Percentiles rank a stretch among this genome's conserved stretches.
phyloP scores from a whole-genome alignment of 2,113 vertebrate genomes.

The Oncorhynchus nerka region DNA sequence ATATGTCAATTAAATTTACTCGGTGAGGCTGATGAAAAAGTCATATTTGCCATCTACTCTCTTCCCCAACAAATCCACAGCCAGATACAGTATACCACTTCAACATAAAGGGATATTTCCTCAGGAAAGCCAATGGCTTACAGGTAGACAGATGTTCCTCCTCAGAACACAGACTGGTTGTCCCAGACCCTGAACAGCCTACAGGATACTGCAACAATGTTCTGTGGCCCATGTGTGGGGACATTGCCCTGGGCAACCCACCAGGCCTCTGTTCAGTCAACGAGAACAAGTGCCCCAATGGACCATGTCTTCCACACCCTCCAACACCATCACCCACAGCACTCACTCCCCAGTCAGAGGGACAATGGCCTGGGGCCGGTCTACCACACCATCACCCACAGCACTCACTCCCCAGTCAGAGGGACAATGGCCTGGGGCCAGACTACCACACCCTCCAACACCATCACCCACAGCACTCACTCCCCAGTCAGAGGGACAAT shows the following conservation, averaged over 20 bases:
- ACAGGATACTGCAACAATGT: slow-evolving; percentile 55
- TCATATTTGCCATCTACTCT: too few relatives aligned
- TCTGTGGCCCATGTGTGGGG: slow-evolving; percentile 52
- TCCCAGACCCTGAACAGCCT: slow-evolving; percentile 40
- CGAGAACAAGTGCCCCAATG: slow-evolving; percentile 42
- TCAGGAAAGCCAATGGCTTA: not conserved
- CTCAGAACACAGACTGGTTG: slow-evolving; percentile 43
- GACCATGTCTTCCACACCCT: slow-evolving; percentile 33
- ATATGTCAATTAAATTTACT: not conserved
- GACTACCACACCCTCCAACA: too few relatives aligned
- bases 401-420: too few relatives aligned
- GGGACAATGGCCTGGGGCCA: too few relatives aligned
- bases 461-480: too few relatives aligned
- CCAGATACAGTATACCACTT: not conserved
- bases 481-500: too few relatives aligned
- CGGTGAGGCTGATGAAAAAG: too few relatives aligned
- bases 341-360: slow-evolving; percentile 25
- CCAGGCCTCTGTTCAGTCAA: slow-evolving; percentile 45
- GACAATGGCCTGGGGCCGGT: slow-evolving; percentile 52
- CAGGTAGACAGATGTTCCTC: slow-evolving; percentile 25
- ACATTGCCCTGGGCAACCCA: slow-evolving; percentile 61
- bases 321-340: slow-evolving; percentile 8
- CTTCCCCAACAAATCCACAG: not conserved
- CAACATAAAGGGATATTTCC: slow-evolving; percentile 1
- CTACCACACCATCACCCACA: too few relatives aligned